Evolutionary conservation across 2,888 invertebrate genomes (phyloP).

Genomic region (Sclerodermus sp.): DNA sequence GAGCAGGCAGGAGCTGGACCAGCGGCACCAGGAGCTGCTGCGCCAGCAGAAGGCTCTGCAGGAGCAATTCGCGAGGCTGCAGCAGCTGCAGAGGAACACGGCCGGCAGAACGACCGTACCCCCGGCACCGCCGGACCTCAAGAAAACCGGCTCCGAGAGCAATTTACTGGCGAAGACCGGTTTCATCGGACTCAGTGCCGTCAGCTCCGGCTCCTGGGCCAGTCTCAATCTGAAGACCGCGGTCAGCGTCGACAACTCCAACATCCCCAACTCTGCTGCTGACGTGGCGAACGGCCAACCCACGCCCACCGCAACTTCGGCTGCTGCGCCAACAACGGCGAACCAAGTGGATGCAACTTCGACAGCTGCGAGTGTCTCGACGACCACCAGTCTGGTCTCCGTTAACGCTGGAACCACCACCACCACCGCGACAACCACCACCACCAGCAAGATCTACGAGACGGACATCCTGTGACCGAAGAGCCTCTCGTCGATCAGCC

Average conservation of each 20-base stretch:
- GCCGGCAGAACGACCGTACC: slow-evolving; percentile 64
- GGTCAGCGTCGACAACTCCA: slow-evolving; percentile 29
- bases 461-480: slow-evolving; percentile 89
- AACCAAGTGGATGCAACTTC: slow-evolving; percentile 5
- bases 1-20: slow-evolving; percentile 76
- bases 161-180: slow-evolving; percentile 84
- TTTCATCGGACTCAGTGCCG: slow-evolving; percentile 62
- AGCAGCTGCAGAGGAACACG: slow-evolving; percentile 81
- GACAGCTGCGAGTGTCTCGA: slow-evolving; percentile 16
- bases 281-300: neutral
- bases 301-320: slow-evolving; percentile 13
- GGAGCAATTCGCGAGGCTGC: slow-evolving; percentile 87
- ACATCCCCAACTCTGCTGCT: slow-evolving; percentile 3
- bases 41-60: slow-evolving; percentile 86
- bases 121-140: slow-evolving; percentile 68
- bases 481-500: slow-evolving; percentile 27
- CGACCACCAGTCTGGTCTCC: too few relatives aligned
- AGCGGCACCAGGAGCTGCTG: slow-evolving; percentile 84
- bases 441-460: slow-evolving; percentile 80
- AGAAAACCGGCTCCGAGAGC: slow-evolving; percentile 87
- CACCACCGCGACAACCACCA: slow-evolving; percentile 15
- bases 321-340: slow-evolving; percentile 15
- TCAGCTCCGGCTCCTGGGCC: slow-evolving; percentile 66
- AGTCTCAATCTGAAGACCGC: slow-evolving; percentile 60
- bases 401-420: slow-evolving; percentile 11